Base-by-base conservation (phyloP, 2,888 invertebrate genomes). In the Dolichomitus sp. region DNA sequence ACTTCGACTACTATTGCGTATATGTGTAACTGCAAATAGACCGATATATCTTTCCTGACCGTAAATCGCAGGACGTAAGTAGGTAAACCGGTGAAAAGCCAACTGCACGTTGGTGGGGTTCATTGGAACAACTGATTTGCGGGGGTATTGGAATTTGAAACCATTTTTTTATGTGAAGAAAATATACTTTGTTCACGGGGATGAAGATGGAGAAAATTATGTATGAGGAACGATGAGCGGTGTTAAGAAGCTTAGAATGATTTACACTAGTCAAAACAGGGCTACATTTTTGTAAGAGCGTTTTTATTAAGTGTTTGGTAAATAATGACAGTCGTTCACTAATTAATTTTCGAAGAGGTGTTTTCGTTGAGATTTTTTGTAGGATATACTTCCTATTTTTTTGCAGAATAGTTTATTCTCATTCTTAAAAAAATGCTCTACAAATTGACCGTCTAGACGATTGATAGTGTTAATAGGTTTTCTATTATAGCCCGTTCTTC, bases 61-160 rank as follows among this genome's bases (percentile, higher is more conserved):
- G 73, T 83, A 83, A 73, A 80, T 83, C 77, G 74, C 65, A 23
- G 57, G 63, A 77, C 77, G 80, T 80, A 80, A 83, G 83, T 80
- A 80, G 83, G 80, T 83, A 80, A 83, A 83, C 80, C 80, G 83
- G 33, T 80, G 83, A 83, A 83, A 83, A 80, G 83, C 80, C 63
- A 65, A 82, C 69, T 48, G 57, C 52, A 57, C 74, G 80, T 69
- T 54, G 59, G 66, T 30, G 23, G 76, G 69, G 33, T 68, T 48
- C 65, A 68, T 75, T 40, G 68, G 59, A 76, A 76, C 69, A 33
- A 80, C 73, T 63, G 50, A 77, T 74, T 11, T 11, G 33, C 42
- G 42, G 69, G 68, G 54, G 69, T 77, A 74, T 77, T 63, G 50
- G 23, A 59, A 37, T 42, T 74, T 65, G 52, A 61, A 74, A 69